Conservation (phyloP, 2,113 vertebrate genomes). For the Noturus placidus region DNA sequence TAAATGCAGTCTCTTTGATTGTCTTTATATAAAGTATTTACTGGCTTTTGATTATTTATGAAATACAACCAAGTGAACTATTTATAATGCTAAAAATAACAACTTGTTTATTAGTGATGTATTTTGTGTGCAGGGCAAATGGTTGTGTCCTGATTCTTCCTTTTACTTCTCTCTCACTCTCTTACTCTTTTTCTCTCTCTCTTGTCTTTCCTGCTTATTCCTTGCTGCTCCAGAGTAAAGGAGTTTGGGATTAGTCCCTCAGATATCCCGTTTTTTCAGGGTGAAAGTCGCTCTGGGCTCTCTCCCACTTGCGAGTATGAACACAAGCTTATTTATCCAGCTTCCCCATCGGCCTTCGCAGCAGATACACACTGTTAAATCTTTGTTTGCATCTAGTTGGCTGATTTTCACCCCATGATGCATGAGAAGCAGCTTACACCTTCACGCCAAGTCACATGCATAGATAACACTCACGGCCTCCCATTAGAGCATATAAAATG, state of each 20-base stretch:
- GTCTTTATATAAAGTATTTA: background rate
- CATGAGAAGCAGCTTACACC: background rate
- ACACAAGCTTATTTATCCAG: conserved; percentile 82
- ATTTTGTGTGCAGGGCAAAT: background rate
- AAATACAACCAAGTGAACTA: background rate
- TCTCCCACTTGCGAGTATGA: conserved; percentile 98
- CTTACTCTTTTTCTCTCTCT: conserved; percentile 53
- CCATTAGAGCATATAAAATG: conserved; percentile 11
- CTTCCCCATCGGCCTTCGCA: conserved; percentile 70
- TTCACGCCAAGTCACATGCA: conserved; percentile 9
- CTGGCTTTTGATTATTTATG: background rate
- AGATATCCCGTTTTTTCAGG: conserved; percentile 99
- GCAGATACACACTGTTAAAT: conserved; percentile 30
- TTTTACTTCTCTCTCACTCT: conserved; percentile 55
- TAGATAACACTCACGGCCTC: conserved; percentile 4
- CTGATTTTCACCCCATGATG: conserved; percentile 1
- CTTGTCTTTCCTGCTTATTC: conserved; percentile 72
- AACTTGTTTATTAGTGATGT: background rate
- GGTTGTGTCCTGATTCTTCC: conserved; percentile 56
- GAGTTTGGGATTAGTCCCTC: conserved; percentile 99
- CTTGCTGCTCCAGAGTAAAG: conserved; percentile 93
- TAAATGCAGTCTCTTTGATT: conserved; percentile 43
- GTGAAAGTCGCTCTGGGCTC: conserved; percentile 91
- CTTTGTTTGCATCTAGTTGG: background rate
- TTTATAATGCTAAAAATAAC: background rate